phyloP scores from a whole-genome alignment of 2,113 vertebrate genomes.

The Campylomormyrus tamandua region DNA sequence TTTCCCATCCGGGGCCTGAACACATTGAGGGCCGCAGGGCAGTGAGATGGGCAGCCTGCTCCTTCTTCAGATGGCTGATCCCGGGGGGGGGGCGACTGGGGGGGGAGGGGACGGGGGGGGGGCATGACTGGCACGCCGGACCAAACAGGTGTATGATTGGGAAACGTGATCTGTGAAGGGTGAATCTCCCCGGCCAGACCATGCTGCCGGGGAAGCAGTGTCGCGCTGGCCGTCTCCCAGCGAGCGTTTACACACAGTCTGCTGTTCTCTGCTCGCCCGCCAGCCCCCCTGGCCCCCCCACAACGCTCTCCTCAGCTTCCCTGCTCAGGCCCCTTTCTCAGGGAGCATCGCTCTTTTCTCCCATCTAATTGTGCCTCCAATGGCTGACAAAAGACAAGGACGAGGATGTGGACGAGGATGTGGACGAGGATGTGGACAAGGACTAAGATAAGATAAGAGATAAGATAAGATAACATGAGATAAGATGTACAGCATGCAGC shows the following conservation, averaged over 20 bases:
- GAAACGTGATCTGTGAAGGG: constrained; percentile 64
- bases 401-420: too few relatives aligned
- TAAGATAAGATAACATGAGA: background rate
- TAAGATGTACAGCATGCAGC: too few relatives aligned
- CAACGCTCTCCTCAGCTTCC: background rate
- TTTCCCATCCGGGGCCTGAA: constrained; percentile 48
- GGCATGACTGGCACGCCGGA: constrained; percentile 61
- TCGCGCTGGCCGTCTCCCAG: constrained; percentile 50
- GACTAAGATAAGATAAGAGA: too few relatives aligned
- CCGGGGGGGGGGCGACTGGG: constrained; percentile 37
- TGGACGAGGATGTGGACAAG: too few relatives aligned
- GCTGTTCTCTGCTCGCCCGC: constrained; percentile 25
- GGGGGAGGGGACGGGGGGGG: constrained; percentile 42
- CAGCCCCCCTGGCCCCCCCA: background rate
- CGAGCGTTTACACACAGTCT: constrained; percentile 47
- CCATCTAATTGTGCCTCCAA: background rate
- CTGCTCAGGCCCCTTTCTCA: background rate
- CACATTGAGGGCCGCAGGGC: constrained; percentile 69
- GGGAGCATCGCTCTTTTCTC: background rate
- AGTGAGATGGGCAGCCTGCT: constrained; percentile 63
- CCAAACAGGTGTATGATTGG: constrained; percentile 69
- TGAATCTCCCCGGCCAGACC: constrained; percentile 57
- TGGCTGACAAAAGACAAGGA: background rate
- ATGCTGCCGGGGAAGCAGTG: constrained; percentile 53
- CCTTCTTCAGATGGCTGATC: constrained; percentile 65